Evolutionary conservation across 2,113 vertebrate genomes (phyloP).

Genomic region (Chloebia gouldiae): DNA sequence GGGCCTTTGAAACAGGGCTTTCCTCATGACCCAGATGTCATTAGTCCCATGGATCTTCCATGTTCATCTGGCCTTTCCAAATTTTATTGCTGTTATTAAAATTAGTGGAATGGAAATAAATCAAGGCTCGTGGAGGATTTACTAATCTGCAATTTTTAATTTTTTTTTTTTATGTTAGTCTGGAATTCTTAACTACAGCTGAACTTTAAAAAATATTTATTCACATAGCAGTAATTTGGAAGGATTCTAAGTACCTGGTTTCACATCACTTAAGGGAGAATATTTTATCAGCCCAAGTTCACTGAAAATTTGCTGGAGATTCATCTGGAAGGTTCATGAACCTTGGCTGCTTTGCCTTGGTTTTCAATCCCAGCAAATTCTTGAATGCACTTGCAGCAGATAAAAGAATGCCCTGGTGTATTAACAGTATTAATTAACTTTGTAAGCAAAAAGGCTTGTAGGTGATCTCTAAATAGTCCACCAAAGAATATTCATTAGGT

Average conservation of each 20-base stretch:
- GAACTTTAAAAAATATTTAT: background rate
- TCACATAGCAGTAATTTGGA: background rate
- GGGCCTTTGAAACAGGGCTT: background rate
- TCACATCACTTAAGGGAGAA: background rate
- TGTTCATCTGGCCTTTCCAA: background rate
- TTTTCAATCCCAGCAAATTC: background rate
- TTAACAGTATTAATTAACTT: background rate
- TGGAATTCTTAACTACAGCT: background rate
- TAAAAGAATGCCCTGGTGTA: background rate
- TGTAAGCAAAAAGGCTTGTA: constrained; percentile 23
- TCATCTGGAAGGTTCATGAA: background rate
- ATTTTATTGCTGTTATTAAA: background rate
- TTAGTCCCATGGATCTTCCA: background rate
- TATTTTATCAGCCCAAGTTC: background rate
- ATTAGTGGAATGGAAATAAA: background rate
- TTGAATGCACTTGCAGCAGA: background rate
- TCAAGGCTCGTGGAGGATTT: background rate
- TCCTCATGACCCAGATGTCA: background rate
- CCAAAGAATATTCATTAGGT: background rate
- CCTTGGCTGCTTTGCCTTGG: background rate
- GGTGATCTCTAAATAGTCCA: background rate
- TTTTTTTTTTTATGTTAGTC: background rate
- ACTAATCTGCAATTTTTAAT: background rate
- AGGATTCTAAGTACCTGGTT: background rate
- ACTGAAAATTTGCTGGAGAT: background rate